Conservation (phyloP, 2,888 invertebrate species). For the Apantesis nais region DNA sequence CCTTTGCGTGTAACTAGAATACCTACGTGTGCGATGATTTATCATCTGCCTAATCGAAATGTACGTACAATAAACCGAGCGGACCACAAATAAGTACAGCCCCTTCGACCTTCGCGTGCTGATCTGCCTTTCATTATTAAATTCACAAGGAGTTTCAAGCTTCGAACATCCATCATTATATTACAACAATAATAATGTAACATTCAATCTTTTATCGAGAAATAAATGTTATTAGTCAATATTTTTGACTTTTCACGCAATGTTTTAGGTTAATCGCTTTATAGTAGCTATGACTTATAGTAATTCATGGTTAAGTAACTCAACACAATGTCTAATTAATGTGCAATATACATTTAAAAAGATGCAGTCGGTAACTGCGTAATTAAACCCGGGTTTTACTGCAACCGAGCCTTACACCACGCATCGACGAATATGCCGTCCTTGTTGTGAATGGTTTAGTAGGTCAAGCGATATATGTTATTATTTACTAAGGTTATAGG, state of each 20-base stretch:
- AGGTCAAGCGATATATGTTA: slow-evolving; percentile 7
- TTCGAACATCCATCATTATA: slow-evolving; percentile 10
- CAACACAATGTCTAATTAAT: neutral
- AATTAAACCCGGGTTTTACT: slow-evolving; percentile 2
- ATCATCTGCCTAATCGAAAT: neutral
- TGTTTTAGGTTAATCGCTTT: slow-evolving; percentile 6
- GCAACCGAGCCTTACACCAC: slow-evolving; percentile 4
- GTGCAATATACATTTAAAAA: neutral
- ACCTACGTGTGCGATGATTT: neutral
- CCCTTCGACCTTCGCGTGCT: slow-evolving; percentile 31
- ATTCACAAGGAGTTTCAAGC: slow-evolving; percentile 23
- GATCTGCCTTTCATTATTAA: slow-evolving; percentile 33
- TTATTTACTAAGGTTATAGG: slow-evolving; percentile 1
- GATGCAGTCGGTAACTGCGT: slow-evolving; percentile 6
- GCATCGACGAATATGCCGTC: slow-evolving; percentile 8
- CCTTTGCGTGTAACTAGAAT: neutral
- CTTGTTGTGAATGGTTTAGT: slow-evolving; percentile 8
- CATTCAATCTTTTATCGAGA: slow-evolving; percentile 15
- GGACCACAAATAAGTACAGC: slow-evolving; percentile 5
- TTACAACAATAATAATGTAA: slow-evolving; percentile 31
- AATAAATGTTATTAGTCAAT: slow-evolving; percentile 26
- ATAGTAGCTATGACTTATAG: neutral
- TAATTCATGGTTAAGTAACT: slow-evolving; percentile 3
- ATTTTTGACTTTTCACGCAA: slow-evolving; percentile 41
- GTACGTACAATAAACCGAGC: slow-evolving; percentile 4